A percentile compares a stretch with the other conserved stretches of the same genome.
phyloP scores from a whole-genome alignment of 2,888 invertebrate species.

The Cryptus viduatorius region DNA sequence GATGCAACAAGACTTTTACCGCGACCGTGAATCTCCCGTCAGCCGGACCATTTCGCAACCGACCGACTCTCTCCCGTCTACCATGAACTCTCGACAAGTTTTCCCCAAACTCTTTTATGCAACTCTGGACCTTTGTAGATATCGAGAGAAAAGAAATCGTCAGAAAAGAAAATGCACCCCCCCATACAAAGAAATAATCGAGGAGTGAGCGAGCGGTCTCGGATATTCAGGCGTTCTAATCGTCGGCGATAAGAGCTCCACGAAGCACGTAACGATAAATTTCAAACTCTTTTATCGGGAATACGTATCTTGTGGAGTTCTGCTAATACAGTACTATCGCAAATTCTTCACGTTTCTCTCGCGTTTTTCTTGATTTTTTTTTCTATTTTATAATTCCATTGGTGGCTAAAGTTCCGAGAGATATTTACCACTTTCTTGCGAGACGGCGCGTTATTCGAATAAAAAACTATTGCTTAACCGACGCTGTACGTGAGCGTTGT shows the following conservation, averaged over 20 bases:
- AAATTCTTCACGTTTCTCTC: conserved; percentile 44
- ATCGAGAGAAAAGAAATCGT: conserved; percentile 3
- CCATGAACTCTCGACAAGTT: conserved; percentile 30
- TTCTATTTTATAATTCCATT: conserved; percentile 8
- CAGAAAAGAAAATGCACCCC: neutral
- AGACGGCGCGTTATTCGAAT: conserved; percentile 24
- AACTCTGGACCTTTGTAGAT: neutral
- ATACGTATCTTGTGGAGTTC: neutral
- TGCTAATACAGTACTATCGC: conserved; percentile 31
- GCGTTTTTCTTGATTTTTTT: conserved; percentile 26
- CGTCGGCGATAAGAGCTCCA: conserved; percentile 42
- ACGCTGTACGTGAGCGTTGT: neutral
- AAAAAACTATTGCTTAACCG: conserved; percentile 13
- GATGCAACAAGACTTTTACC: conserved; percentile 79
- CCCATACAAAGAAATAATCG: neutral
- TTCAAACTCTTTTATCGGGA: conserved; percentile 16
- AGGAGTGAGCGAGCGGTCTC: conserved; percentile 17
- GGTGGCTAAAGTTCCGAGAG: conserved; percentile 19
- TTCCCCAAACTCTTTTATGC: conserved; percentile 13
- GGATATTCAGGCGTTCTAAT: conserved; percentile 44
- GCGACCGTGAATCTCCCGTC: conserved; percentile 48
- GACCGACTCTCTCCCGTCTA: neutral
- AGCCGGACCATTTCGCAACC: neutral
- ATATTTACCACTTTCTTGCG: conserved; percentile 45
- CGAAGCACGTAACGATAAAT: conserved; percentile 53